Conservation (phyloP, 2,888 invertebrate species). For the Ochropacha duplaris region DNA sequence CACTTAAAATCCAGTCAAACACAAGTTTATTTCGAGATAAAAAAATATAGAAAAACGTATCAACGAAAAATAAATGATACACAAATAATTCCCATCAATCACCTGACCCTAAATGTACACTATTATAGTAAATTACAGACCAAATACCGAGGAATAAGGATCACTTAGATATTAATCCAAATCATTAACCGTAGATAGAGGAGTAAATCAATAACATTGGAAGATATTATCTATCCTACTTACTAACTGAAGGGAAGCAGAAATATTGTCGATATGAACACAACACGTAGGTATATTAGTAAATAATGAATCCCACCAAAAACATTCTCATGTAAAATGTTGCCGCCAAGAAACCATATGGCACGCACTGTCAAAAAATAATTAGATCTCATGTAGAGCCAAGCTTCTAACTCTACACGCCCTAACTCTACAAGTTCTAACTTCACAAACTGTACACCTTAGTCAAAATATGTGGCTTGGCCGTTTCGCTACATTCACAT, state of each 20-base stretch:
- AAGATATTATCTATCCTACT: no score
- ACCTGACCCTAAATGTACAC: neutral
- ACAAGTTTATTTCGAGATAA: no score
- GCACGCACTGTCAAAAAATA: no score
- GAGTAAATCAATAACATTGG: neutral
- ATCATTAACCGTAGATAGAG: neutral
- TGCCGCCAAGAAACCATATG: no score
- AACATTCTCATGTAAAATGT: no score
- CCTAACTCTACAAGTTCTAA: no score
- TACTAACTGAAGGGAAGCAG: neutral
- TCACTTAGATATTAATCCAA: neutral
- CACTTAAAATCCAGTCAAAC: no score
- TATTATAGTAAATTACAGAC: neutral
- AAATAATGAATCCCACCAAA: neutral
- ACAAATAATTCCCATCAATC: neutral
- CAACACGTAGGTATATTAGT: neutral
- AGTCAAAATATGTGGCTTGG: no score
- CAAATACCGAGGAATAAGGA: neutral
- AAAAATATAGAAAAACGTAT: neutral
- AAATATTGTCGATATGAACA: neutral
- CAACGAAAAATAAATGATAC: neutral
- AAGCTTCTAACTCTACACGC: no score
- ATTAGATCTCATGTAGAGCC: no score
- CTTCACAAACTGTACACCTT: no score
- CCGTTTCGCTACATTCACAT: no score